Base-by-base conservation (phyloP, 2,797 vertebrate genomes). In the Betta splendens region DNA sequence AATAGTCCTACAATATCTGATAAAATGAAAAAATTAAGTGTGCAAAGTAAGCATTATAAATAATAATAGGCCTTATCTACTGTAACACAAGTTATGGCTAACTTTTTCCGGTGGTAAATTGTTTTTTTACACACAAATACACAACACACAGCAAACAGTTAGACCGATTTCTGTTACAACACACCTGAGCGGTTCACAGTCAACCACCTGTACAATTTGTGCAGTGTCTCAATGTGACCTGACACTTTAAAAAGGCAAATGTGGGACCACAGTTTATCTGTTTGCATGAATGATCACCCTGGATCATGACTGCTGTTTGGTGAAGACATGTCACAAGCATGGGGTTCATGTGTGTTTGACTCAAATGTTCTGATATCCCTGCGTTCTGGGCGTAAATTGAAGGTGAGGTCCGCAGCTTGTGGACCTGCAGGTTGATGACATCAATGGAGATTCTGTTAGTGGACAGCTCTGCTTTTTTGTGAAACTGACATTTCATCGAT, bases 231-330 rank as follows among this genome's bases (percentile, higher is more conserved):
- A 42, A 2, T 35, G 13, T 16, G 46, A 15, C 35, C 5, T 21
- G 11, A 32, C 9, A 18, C 21, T 4, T 42, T 3, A 23, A 32
- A 35, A 17, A 31, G 22, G 16, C 21, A 62, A 56, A 54, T 44
- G 40, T 55, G 64, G 75, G 76, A 75, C 79, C n/a, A 53, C 61
- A 61, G 69, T 47, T 46, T 9, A 50, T 74, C 32, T 68, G 69
- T 75, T 54, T 85, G 85, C 83, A 85, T 85, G 85, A 80, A 42
- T 8, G 29, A 50, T 44, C 5, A 1, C 48, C 60, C 20, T 63
- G 15, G 60, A 42, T 22, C 59, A 71, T 80, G 29, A 31, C 17
- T 61, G 64, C 71, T 73, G 55, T 69, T 49, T 70, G 54, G 51
- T 75, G 61, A 15, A 4, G 49, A 48, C 29, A 63, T 52, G 50